Evolutionary conservation across 2,113 vertebrate species (phyloP).

Genomic region (Neolamprologus devosi): DNA sequence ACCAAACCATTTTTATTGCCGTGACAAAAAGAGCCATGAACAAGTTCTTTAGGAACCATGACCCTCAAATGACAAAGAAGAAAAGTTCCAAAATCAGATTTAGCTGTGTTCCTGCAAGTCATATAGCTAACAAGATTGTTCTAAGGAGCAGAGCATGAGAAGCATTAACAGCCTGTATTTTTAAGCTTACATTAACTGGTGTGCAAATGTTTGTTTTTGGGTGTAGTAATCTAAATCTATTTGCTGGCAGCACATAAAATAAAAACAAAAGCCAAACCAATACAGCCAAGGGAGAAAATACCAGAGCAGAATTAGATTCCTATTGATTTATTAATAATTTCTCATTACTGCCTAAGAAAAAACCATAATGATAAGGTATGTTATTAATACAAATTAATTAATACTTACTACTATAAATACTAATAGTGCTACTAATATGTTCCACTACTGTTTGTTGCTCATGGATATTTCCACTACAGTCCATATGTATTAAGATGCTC

Average conservation of each 20-base stretch:
- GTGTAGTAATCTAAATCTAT: neutral
- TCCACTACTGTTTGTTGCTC: neutral
- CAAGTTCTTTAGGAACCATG: conserved; percentile 1
- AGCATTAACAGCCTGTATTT: neutral
- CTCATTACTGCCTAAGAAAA: neutral
- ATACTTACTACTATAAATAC: neutral
- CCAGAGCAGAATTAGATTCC: neutral
- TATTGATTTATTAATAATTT: neutral
- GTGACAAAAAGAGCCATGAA: conserved; percentile 4
- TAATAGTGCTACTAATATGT: neutral
- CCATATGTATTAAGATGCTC: neutral
- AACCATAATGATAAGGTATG: neutral
- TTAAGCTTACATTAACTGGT: neutral
- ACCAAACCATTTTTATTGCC: conserved; percentile 5
- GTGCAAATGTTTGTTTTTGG: neutral
- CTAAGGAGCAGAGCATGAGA: neutral
- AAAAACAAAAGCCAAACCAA: neutral
- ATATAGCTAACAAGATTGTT: neutral
- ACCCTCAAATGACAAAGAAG: conserved; percentile 1
- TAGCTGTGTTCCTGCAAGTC: neutral
- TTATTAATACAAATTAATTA: neutral
- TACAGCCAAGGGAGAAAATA: neutral
- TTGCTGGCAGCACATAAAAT: neutral
- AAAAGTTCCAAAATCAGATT: neutral
- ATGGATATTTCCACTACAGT: neutral